These are phyloP conservation scores for Acanthosepion esculentum DNA, from an alignment of 2,888 invertebrate species.

Conservation along the genomic window DNA sequence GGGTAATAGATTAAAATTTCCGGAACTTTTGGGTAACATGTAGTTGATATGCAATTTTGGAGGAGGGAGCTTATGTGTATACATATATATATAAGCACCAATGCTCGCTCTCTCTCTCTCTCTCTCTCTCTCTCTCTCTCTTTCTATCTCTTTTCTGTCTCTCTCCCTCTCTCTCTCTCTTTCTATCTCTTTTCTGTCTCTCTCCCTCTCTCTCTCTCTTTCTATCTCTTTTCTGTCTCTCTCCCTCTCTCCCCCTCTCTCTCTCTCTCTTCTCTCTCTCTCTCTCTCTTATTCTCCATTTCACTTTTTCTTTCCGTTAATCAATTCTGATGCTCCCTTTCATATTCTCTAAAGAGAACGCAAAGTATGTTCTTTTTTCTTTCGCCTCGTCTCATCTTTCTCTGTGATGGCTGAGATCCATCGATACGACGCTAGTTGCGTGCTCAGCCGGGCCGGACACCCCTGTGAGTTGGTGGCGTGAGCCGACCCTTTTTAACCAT, in stretches of 20 bases:
- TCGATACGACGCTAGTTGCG: background rate
- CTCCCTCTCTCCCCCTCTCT: background rate
- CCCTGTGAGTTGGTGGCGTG: background rate
- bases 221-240: background rate
- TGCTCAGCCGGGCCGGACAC: background rate
- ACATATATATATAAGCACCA: too few relatives aligned
- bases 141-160: too few relatives aligned
- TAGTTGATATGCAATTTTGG: too few relatives aligned
- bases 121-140: background rate
- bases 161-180: background rate
- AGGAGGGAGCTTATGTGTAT: too few relatives aligned
- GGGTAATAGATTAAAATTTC: too few relatives aligned
- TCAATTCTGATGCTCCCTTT: background rate
- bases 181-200: too few relatives aligned
- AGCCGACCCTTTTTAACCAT: background rate
- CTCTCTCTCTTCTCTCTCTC: background rate
- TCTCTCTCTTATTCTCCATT: background rate
- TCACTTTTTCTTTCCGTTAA: background rate
- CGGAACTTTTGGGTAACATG: too few relatives aligned
- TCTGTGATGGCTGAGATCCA: background rate
- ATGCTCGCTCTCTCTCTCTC: background rate
- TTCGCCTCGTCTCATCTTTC: background rate
- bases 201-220: background rate
- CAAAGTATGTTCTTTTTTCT: background rate
- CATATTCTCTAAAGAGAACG: background rate